These are phyloP conservation scores for Picus viridis DNA, from an alignment of 2,797 vertebrate genomes.

Conservation along the genomic window DNA sequence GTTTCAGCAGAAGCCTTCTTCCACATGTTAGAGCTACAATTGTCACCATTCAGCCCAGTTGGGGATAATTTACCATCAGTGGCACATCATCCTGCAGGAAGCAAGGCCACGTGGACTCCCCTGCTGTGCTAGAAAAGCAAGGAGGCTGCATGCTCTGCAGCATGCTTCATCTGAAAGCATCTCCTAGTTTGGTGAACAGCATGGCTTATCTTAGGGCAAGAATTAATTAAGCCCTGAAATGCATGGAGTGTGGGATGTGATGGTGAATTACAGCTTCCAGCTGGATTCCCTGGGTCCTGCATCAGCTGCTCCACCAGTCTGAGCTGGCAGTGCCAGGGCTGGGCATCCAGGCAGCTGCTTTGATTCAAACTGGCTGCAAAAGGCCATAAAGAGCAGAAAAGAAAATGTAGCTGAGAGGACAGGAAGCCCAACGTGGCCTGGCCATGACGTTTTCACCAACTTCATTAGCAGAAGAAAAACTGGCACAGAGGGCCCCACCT, in stretches of 20 bases:
- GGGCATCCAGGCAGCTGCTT: background rate
- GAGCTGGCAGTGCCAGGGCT: background rate
- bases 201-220: background rate
- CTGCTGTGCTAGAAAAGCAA: background rate
- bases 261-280: background rate
- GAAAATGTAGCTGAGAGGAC: background rate
- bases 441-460: background rate
- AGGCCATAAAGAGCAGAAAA: background rate
- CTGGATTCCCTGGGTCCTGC: background rate
- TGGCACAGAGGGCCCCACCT: background rate
- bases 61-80: background rate
- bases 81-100: accelerated
- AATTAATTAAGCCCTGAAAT: conserved; percentile 26
- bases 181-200: accelerated
- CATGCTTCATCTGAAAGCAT: background rate
- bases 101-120: background rate
- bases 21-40: background rate
- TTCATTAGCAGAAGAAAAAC: background rate
- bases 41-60: background rate
- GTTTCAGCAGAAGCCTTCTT: background rate
- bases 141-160: background rate
- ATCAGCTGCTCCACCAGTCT: background rate
- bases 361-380: background rate
- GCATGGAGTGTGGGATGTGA: background rate
- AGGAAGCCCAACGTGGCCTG: accelerated